Base-by-base conservation (phyloP, 2,888 invertebrate species). In the Hetaerina titia region DNA sequence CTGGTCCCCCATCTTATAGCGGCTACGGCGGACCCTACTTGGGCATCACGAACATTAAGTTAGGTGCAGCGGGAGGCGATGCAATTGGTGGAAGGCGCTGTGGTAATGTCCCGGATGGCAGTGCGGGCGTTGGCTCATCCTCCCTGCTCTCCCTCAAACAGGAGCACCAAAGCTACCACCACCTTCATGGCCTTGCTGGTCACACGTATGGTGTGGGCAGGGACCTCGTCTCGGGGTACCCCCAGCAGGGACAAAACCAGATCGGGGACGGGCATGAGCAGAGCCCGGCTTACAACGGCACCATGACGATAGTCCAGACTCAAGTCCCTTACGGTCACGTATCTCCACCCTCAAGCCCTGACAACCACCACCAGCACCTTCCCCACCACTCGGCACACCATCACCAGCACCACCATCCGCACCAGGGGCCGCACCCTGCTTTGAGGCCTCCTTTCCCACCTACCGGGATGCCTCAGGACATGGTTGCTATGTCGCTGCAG, bases 301-400 rank as follows among this genome's bases (percentile, higher is more conserved):
- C 96, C 25, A 96, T 96, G 96, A 96, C 96, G 94, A 96, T 96
- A 95, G 96, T 96, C 92, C 96, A 96, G 94, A 95, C 96, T 56
- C 96, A 95, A 6, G 95, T 95, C 45, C 95, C 95, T 22, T 96
- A 95, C 94, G 95, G 96, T 92, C 96, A 96, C 95, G 96, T 97
- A 94, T 97, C 97, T 7, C 96, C 96, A 5, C 97, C 97, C 8
- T 96, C 96, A 63, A 97, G 97, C 95, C 97, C 97, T n/a, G 96
- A 97, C 95, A 96, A 95, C 89, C 95, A 95, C 74, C 94, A 95
- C 89, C 95, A 95, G 88, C 95, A 88, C 17, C 90, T 88, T 22
- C 92, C 94, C 60, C 95, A 95, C 56, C 94, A 95, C 90, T 95
- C 95, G 63, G 31, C 63, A 22, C 89, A 64, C 94, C 89, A 89